Evolutionary conservation across 1,140 invertebrate genomes (phyloP).

Genomic region (Harlomillsia oculata): DNA sequence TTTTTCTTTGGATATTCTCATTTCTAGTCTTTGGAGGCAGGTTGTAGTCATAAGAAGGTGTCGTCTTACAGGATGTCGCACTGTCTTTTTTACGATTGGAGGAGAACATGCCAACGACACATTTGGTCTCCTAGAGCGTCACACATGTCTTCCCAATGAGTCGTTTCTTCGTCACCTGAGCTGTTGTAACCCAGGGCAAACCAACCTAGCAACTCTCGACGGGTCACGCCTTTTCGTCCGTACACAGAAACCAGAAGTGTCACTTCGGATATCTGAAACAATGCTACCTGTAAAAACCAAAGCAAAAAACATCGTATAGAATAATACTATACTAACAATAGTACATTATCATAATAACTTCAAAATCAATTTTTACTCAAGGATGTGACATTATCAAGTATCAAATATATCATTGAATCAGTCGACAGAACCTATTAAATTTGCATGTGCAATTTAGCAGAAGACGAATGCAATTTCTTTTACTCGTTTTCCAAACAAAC

Average conservation of each 20-base stretch:
- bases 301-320: conserved; percentile 5
- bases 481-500: too few species aligned
- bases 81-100: conserved; percentile 41
- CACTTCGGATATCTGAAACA: conserved; percentile 91
- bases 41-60: too few species aligned
- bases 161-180: conserved; percentile 80
- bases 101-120: conserved; percentile 63
- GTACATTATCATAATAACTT: neutral
- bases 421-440: too few species aligned
- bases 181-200: conserved; percentile 83
- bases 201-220: conserved; percentile 94
- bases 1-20: too few species aligned
- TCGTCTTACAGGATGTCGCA: neutral
- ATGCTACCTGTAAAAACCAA: conserved; percentile 59
- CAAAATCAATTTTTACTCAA: too few species aligned
- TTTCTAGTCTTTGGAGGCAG: too few species aligned
- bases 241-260: conserved; percentile 89
- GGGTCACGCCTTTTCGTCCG: conserved; percentile 80
- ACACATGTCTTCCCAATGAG: conserved; percentile 86
- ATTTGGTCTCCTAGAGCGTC: conserved; percentile 60
- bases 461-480: too few species aligned
- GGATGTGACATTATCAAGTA: too few species aligned
- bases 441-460: too few species aligned
- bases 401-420: too few species aligned
- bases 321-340: neutral